Evolutionary conservation across 2,888 invertebrate species (phyloP).

Genomic region (Aethes cnicana): DNA sequence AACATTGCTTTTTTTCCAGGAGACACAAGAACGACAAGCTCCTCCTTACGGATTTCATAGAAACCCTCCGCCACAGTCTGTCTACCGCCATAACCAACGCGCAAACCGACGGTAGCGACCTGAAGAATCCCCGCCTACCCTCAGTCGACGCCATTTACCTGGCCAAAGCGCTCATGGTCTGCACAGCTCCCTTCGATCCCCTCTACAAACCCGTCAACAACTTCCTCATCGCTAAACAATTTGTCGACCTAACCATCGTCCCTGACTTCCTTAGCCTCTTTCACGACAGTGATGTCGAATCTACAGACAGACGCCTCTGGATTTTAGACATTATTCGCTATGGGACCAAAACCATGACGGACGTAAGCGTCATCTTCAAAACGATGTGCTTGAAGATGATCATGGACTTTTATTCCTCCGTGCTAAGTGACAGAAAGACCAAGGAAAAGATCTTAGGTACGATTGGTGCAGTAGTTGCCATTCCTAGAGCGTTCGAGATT

Average conservation of each 20-base stretch:
- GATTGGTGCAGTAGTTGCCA: conserved; percentile 83
- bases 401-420: conserved; percentile 86
- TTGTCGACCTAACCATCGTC: conserved; percentile 88
- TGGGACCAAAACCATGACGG: conserved; percentile 88
- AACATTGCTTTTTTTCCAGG: conserved; percentile 47
- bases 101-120: conserved; percentile 37
- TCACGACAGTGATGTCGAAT: conserved; percentile 88
- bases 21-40: conserved; percentile 84
- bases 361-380: conserved; percentile 88
- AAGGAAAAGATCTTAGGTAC: conserved; percentile 86
- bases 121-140: conserved; percentile 77
- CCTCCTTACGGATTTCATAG: conserved; percentile 86
- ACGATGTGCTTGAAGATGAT: conserved; percentile 90
- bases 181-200: conserved; percentile 88
- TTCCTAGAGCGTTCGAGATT: conserved; percentile 85
- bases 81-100: conserved; percentile 52
- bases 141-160: conserved; percentile 86
- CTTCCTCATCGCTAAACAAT: conserved; percentile 89
- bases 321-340: conserved; percentile 89
- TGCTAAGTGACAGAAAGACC: conserved; percentile 83
- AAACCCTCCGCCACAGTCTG: conserved; percentile 85
- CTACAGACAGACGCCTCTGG: conserved; percentile 87
- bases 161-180: conserved; percentile 86
- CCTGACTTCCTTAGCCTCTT: conserved; percentile 94
- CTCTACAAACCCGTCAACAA: conserved; percentile 90